Evolutionary conservation across 2,888 invertebrate species (phyloP), one percentile per base, ranked within the genome.

Genomic region (Philereme vetulata): DNA sequence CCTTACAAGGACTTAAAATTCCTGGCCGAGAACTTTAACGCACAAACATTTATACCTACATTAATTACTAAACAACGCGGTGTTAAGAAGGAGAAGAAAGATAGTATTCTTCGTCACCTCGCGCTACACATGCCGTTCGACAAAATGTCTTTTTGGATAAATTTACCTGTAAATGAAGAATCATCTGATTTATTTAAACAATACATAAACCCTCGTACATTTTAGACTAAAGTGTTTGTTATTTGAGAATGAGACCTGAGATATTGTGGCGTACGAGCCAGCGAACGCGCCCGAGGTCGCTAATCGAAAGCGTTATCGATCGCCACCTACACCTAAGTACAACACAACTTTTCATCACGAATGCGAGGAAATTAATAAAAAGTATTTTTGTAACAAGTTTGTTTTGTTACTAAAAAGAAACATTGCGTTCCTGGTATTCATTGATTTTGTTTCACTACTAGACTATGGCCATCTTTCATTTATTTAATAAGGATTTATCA

Each of bases 41-140:
- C 9, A 40, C 4, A 44, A 0, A 44, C 44, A 44, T 44, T 44
- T 44, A 11, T 21, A 44, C 44, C 44, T 21, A 44, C 11, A 56
- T 44, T 44, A 5, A 42, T 9, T 1, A 21, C 3, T 3, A 11
- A 44, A 7, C 44, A 7, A 44, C 11, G 44, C 5, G 44, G 44
- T 44, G 6, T 44, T 5, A 10, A 21, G 11, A 11, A 11, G 44
- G 44, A 21, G 44, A 44, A 44, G 6, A 44, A 44, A 44, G 6
- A 44, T 7, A 44, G 6, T 44, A 44, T 44, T 1, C 0, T 44
- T 7, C 4, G 21, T 6, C 21, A 44, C 21, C 44, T 44, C 11
- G 44, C 11, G 1, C 44, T 3, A 21, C 6, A 21, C 2, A 44
- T 44, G 11, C 21, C 11, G 4, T 4, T 3, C 4, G 21, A 11